Conservation (phyloP, 2,797 vertebrate species). For the Coilia nasus region DNA sequence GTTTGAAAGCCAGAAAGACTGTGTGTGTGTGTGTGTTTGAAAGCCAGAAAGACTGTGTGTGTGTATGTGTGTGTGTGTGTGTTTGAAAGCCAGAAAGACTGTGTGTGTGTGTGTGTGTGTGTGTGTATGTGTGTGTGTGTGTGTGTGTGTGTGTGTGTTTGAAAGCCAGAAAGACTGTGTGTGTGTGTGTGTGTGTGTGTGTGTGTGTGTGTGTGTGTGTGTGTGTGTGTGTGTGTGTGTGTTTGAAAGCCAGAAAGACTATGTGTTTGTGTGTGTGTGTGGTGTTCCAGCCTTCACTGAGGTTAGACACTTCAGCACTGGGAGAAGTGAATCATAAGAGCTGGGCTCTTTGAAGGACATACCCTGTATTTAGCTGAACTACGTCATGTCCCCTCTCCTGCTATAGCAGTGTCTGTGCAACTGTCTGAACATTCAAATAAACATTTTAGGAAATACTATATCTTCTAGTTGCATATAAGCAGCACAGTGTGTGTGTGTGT, state of each 20-base stretch:
- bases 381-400: slow-evolving; percentile 27
- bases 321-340: slow-evolving; percentile 74
- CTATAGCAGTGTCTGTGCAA: background rate
- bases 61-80: slow-evolving; percentile 29
- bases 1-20: no score
- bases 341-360: slow-evolving; percentile 61
- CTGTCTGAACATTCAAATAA: background rate
- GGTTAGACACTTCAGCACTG: slow-evolving; percentile 43
- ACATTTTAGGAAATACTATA: slow-evolving; percentile 7
- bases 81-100: no score
- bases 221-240: slow-evolving; percentile 26
- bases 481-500: slow-evolving; percentile 11
- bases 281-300: slow-evolving; percentile 16
- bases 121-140: no score
- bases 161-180: background rate
- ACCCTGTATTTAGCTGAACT: slow-evolving; percentile 74
- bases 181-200: slow-evolving; percentile 15
- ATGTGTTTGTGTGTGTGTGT: background rate
- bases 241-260: no score
- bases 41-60: no score
- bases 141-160: no score
- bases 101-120: background rate
- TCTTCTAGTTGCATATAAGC: slow-evolving; percentile 1
- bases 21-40: no score
- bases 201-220: slow-evolving; percentile 27